phyloP scores from a whole-genome alignment of 2,797 vertebrate species.

The Pithecia hirsuta region DNA sequence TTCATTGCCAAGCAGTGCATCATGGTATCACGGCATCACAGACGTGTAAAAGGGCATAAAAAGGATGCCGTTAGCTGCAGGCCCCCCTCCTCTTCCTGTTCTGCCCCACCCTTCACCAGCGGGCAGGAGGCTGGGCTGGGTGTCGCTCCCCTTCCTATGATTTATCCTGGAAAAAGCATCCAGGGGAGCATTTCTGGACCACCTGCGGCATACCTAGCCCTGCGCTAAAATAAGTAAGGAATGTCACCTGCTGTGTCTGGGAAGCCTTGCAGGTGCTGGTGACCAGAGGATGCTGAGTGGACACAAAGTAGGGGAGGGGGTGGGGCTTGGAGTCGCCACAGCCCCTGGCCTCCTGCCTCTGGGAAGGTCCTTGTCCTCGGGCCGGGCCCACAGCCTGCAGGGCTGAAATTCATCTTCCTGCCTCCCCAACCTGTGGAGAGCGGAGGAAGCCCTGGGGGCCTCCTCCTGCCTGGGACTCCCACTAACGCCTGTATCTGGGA shows the following conservation, averaged over 20 bases:
- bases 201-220: background rate
- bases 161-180: too few relatives aligned
- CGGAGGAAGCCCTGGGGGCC: fast-evolving
- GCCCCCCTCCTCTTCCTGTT: background rate
- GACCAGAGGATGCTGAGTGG: fast-evolving
- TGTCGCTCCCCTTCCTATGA: fast-evolving
- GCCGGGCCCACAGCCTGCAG: background rate
- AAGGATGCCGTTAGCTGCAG: background rate
- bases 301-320: fast-evolving
- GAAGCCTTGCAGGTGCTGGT: background rate
- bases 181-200: fast-evolving
- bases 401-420: background rate
- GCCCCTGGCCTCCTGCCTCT: fast-evolving
- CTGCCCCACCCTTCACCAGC: fast-evolving
- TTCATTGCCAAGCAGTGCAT: too few relatives aligned
- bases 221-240: background rate
- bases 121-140: background rate
- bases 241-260: fast-evolving
- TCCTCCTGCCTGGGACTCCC: background rate
- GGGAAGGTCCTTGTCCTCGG: fast-evolving
- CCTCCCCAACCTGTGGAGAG: background rate
- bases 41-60: too few relatives aligned
- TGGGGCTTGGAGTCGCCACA: background rate
- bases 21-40: too few relatives aligned
- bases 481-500: fast-evolving